Base-by-base conservation (phyloP, 2,888 invertebrate species). In the Allolobophora icterica region DNA sequence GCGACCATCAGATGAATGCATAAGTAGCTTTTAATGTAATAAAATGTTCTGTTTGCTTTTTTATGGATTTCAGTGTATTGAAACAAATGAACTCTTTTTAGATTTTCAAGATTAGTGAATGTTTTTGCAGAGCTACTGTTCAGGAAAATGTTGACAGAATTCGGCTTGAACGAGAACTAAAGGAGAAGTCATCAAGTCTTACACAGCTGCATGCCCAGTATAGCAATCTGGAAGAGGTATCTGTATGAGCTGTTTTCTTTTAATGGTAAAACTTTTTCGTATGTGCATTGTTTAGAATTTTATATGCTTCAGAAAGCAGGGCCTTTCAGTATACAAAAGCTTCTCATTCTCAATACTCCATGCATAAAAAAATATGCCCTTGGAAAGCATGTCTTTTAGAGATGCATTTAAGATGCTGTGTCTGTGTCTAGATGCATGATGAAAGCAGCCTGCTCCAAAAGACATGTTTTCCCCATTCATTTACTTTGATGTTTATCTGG, bases 81-180 rank as follows among this genome's bases (percentile, higher is more conserved):
- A 71, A 71, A 11, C 30, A 71, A 6, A 71, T 71, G 30, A 71
- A 71, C 11, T 71, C 71, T 71, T 11, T 71, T 52, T 38, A 38
- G 38, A 52, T 52, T 52, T 52, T 52, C 21, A 52, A 52, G 24
- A n/a, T n/a, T n/a, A 11, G n/a, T 71, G 71, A 13, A 71, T 71
- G 17, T 71, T 52, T 71, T 52, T 34, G 24, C 52, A 94, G 95
- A 90, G 92, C 93, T 0, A 94, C 93, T 92, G 94, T 95, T 15
- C 95, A 95, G 93, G 95, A 95, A 92, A 95, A 95, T 91, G 94
- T 95, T 91, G 95, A 95, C 92, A 93, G 95, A 93, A 95, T 95
- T 90, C 94, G 95, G 89, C 93, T 95, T 90, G 95, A 95, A 93
- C 92, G 95, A 89, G 95, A 95, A 91, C 93, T 95, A 35, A 95